phyloP scores from a whole-genome alignment of 2,888 invertebrate species.

The Congeria kusceri region DNA sequence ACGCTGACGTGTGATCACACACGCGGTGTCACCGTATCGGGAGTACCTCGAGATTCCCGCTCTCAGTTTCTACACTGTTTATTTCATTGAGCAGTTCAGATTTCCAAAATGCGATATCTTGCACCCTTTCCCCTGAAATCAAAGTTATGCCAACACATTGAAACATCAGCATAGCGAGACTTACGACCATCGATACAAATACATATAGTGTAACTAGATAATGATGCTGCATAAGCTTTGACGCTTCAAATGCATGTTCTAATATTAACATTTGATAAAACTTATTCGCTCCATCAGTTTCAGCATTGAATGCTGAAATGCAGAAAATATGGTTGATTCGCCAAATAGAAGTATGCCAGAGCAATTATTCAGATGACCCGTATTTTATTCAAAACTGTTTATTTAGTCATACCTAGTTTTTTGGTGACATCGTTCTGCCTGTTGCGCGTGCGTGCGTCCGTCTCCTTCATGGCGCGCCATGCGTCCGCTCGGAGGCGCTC shows the following conservation, averaged over 20 bases:
- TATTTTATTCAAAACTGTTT: too few species aligned
- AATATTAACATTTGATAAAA: too few species aligned
- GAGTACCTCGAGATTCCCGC: conserved; percentile 92
- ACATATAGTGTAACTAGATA: not conserved
- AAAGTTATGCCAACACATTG: conserved; percentile 9
- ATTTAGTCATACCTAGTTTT: conserved; percentile 88
- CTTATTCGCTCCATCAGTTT: too few species aligned
- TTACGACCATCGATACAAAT: not conserved
- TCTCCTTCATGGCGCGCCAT: conserved; percentile 85
- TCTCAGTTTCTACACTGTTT: conserved; percentile 92
- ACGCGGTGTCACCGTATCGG: conserved; percentile 15
- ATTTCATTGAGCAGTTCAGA: conserved; percentile 93
- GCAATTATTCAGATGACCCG: not conserved
- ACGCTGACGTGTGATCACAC: conserved; percentile 33
- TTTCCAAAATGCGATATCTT: conserved; percentile 96
- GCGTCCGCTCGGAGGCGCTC: conserved; percentile 84
- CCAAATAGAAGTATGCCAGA: too few species aligned
- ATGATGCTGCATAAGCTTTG: too few species aligned
- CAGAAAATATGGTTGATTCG: too few species aligned
- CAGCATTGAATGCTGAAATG: too few species aligned
- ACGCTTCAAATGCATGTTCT: too few species aligned
- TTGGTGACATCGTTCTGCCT: conserved; percentile 92
- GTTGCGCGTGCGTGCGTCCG: conserved; percentile 85
- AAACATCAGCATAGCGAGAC: not conserved
- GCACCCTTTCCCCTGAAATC: conserved; percentile 90